Conservation (phyloP, 1,140 invertebrate species). For the Bombus vancouverensis region DNA sequence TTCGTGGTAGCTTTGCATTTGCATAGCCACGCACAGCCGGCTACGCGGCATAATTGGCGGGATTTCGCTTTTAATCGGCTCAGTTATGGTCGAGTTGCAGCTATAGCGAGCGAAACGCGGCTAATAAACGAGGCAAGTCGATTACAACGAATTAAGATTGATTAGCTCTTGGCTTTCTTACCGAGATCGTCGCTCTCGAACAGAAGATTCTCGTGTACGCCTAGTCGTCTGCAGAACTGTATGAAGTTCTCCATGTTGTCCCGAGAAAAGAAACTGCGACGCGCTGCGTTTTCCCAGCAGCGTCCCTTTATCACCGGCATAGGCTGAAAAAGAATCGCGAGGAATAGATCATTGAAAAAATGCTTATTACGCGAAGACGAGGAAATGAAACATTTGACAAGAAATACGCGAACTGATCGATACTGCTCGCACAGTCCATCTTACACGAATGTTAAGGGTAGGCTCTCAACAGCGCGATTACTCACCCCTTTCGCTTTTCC, state of each 20-base stretch:
- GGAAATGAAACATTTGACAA: too few relatives aligned
- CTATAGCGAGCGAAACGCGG: neutral
- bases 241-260: slow-evolving; percentile 98
- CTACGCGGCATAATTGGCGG: slow-evolving; percentile 39
- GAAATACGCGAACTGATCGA: too few relatives aligned
- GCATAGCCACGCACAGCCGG: slow-evolving; percentile 39
- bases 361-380: too few relatives aligned
- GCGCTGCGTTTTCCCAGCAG: slow-evolving; percentile 91
- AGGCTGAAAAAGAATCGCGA: slow-evolving; percentile 80
- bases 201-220: slow-evolving; percentile 93
- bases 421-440: neutral
- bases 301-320: slow-evolving; percentile 87
- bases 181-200: slow-evolving; percentile 97
- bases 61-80: slow-evolving; percentile 23
- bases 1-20: slow-evolving; percentile 36
- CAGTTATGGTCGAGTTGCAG: neutral
- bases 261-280: slow-evolving; percentile 93
- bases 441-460: neutral
- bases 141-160: slow-evolving; percentile 47
- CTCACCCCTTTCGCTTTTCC: slow-evolving; percentile 86
- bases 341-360: neutral
- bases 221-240: slow-evolving; percentile 92
- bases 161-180: slow-evolving; percentile 74
- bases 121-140: neutral
- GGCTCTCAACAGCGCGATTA: slow-evolving; percentile 22